phyloP scores from a whole-genome alignment of 2,888 invertebrate genomes.

The Galerucella calmariensis region DNA sequence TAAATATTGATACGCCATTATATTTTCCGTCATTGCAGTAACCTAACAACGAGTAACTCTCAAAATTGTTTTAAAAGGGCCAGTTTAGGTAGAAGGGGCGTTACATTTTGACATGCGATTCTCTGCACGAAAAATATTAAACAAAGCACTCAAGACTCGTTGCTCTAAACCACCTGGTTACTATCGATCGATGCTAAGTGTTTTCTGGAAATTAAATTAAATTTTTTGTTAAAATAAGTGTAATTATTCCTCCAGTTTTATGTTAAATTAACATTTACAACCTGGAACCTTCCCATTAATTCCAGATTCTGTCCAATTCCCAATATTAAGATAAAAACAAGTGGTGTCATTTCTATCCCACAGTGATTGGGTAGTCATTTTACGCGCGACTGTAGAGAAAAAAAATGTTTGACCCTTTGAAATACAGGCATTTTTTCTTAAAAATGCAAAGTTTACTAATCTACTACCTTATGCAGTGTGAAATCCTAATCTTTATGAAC shows the following conservation, averaged over 20 bases:
- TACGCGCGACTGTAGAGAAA: no score
- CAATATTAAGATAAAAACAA: no score
- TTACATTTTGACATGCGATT: neutral
- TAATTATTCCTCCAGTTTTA: neutral
- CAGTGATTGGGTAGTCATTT: no score
- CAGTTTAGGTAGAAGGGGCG: neutral
- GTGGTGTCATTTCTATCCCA: no score
- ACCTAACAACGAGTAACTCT: neutral
- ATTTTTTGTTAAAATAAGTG: neutral
- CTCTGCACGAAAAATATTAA: neutral
- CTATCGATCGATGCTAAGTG: neutral
- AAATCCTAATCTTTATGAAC: neutral
- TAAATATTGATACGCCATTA: no score
- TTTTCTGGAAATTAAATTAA: neutral
- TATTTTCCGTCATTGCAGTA: neutral
- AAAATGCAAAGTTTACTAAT: neutral
- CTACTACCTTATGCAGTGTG: neutral
- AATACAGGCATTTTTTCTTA: no score
- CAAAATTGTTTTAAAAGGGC: neutral
- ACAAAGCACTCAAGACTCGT: neutral
- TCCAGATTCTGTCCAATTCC: no score
- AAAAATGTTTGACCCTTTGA: no score
- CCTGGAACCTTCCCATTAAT: neutral
- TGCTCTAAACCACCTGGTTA: neutral
- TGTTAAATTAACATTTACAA: neutral